Evolutionary conservation across 2,797 vertebrate species (phyloP).

Genomic region (Megaceryle alcyon): DNA sequence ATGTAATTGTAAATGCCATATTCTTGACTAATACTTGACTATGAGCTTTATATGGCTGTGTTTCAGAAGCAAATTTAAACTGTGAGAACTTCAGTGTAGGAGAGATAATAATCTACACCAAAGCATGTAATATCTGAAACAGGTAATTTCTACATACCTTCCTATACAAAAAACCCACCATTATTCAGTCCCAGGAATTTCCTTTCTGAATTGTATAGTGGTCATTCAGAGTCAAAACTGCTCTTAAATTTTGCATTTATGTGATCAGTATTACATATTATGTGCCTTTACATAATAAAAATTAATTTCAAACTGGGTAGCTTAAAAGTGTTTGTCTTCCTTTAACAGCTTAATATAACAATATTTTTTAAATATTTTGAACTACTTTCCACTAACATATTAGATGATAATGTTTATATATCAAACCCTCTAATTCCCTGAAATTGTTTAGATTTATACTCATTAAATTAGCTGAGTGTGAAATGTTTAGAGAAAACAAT

Average conservation of each 20-base stretch:
- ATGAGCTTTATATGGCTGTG: neutral
- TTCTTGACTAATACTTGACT: neutral
- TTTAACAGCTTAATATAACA: neutral
- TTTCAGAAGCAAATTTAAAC: neutral
- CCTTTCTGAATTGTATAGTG: neutral
- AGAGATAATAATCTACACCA: neutral
- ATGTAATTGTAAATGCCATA: neutral
- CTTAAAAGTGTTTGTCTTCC: neutral
- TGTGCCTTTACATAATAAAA: neutral
- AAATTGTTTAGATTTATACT: slow-evolving; percentile 2
- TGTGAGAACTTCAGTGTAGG: neutral
- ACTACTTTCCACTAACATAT: neutral
- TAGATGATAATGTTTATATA: neutral
- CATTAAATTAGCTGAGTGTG: neutral
- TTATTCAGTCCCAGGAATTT: neutral
- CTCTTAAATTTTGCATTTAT: neutral
- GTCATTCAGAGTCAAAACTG: neutral
- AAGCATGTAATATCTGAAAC: neutral
- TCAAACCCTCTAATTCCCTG: neutral
- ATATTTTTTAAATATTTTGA: neutral
- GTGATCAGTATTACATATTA: neutral
- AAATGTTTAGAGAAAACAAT: slow-evolving; percentile 32
- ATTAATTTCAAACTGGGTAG: neutral
- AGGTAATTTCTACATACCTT: neutral
- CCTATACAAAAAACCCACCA: neutral